Percentiles rank a stretch among this genome's conserved stretches.
Conservation (phyloP, 2,888 invertebrate genomes). For the Folsomia candida region DNA sequence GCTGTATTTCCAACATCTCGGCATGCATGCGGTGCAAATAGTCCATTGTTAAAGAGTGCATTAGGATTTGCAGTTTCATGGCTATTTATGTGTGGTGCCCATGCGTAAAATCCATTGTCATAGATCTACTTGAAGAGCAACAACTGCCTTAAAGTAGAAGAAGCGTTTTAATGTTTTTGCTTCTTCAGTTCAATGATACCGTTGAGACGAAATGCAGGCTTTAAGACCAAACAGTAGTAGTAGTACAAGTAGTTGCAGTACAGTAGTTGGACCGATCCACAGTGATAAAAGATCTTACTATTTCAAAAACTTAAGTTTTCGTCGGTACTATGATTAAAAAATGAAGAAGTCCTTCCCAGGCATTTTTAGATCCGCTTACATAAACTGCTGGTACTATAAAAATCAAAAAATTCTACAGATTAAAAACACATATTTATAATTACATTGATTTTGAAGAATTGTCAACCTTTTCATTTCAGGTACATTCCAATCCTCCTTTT, state of each 20-base stretch:
- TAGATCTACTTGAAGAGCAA: neutral
- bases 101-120: neutral
- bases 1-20: too few species aligned
- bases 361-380: neutral
- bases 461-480: too few species aligned
- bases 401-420: neutral
- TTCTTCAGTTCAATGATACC: neutral
- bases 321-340: too few species aligned
- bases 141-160: neutral
- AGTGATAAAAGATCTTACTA: too few species aligned
- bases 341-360: neutral
- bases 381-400: neutral
- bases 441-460: too few species aligned
- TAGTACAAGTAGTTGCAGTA: too few species aligned
- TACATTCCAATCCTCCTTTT: slow-evolving; percentile 44
- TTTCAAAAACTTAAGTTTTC: too few species aligned
- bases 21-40: too few species aligned
- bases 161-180: neutral
- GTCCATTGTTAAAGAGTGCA: neutral
- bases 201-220: neutral
- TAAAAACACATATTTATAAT: too few species aligned
- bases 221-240: too few species aligned
- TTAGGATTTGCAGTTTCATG: neutral
- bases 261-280: too few species aligned
- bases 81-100: neutral